Evolutionary conservation across 2,888 invertebrate genomes (phyloP).

Genomic region (Drosophila monieri): DNA sequence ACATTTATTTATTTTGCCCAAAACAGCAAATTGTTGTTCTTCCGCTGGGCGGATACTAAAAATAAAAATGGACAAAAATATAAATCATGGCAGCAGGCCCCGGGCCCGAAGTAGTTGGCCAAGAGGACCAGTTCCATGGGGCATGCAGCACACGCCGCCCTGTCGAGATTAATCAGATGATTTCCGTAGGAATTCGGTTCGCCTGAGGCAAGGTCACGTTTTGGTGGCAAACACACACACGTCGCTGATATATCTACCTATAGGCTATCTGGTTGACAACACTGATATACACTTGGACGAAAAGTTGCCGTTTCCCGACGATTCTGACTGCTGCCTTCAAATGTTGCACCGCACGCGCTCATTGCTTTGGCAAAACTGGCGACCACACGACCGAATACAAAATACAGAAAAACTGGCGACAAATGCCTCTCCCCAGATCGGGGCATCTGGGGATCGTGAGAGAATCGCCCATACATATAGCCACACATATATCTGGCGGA

Average conservation of each 20-base stretch:
- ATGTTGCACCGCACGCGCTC: conserved; percentile 73
- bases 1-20: conserved; percentile 61
- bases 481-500: conserved; percentile 57
- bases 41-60: conserved; percentile 42
- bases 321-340: conserved; percentile 31
- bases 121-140: too few relatives aligned
- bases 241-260: conserved; percentile 23
- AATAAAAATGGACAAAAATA: conserved; percentile 58
- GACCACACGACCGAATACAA: conserved; percentile 40
- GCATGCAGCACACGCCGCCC: conserved; percentile 1
- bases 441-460: conserved; percentile 40
- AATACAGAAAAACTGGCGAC: conserved; percentile 44
- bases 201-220: conserved; percentile 60
- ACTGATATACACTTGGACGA: conserved; percentile 56
- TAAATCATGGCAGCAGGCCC: too few relatives aligned
- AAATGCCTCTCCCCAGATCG: conserved; percentile 59
- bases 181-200: conserved; percentile 19
- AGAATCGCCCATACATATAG: conserved; percentile 28
- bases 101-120: too few relatives aligned
- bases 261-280: conserved; percentile 3
- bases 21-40: conserved; percentile 31
- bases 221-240: conserved; percentile 36
- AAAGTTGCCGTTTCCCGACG: conserved; percentile 60
- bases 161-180: conserved; percentile 29
- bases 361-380: conserved; percentile 71